These are phyloP conservation scores for Leucophenga montana DNA, from an alignment of 2,888 invertebrate genomes.

Conservation along the genomic window DNA sequence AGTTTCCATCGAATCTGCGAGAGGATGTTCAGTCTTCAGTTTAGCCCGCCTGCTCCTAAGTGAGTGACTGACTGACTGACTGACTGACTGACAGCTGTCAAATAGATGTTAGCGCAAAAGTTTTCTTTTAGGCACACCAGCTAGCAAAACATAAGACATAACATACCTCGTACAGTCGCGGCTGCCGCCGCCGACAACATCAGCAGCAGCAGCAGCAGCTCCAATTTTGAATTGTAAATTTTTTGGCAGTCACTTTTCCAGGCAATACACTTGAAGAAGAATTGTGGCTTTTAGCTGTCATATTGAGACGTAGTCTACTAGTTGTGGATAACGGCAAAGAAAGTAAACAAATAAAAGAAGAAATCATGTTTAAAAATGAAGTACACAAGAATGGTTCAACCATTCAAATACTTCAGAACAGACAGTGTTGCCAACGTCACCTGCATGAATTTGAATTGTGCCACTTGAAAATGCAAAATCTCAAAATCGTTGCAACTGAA, in stretches of 20 bases:
- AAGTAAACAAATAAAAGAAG: not conserved
- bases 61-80: conserved; percentile 44
- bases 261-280: conserved; percentile 42
- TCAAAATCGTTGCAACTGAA: conserved; percentile 42
- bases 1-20: conserved; percentile 16
- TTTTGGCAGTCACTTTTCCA: conserved; percentile 45
- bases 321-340: not conserved
- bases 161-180: conserved; percentile 1
- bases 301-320: not conserved
- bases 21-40: not conserved
- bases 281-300: conserved; percentile 42
- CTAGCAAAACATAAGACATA: no score
- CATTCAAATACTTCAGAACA: not conserved
- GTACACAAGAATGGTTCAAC: no score
- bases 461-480: conserved; percentile 60
- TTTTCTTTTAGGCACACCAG: conserved; percentile 10
- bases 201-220: conserved; percentile 31
- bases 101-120: conserved; percentile 53
- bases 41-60: conserved; percentile 27
- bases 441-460: conserved; percentile 38
- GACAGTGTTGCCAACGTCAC: conserved; percentile 15
- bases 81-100: conserved; percentile 55
- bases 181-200: conserved; percentile 31
- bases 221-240: conserved; percentile 65
- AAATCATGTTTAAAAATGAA: conserved; percentile 2